phyloP scores from a whole-genome alignment of 2,888 invertebrate species.

The Timandra comae region DNA sequence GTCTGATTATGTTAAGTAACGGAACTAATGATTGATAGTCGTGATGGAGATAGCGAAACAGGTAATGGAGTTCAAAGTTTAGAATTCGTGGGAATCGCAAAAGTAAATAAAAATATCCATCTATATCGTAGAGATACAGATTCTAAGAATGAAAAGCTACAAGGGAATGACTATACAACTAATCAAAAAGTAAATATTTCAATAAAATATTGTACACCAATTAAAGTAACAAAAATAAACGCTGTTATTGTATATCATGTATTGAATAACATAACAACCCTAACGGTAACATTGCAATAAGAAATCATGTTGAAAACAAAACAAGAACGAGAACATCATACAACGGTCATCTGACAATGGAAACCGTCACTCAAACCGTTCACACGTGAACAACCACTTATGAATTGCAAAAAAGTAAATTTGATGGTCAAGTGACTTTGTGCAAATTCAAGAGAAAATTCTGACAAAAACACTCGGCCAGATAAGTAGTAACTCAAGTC shows the following conservation, averaged over 20 bases:
- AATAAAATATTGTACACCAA: too few relatives aligned
- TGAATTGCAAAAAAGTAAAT: slow-evolving; percentile 47
- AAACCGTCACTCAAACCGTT: slow-evolving; percentile 55
- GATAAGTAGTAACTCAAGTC: slow-evolving; percentile 47
- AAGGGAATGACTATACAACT: too few relatives aligned
- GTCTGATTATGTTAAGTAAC: too few relatives aligned
- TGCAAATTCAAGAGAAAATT: slow-evolving; percentile 22
- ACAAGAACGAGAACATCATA: slow-evolving; percentile 34
- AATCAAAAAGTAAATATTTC: too few relatives aligned
- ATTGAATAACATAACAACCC: slow-evolving; percentile 9
- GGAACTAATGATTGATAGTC: slow-evolving; percentile 11
- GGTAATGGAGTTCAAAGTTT: background rate
- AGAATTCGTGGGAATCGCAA: background rate
- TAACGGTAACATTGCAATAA: slow-evolving; percentile 16
- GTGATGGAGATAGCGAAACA: background rate
- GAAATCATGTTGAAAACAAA: slow-evolving; percentile 24
- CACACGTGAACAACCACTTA: slow-evolving; percentile 55
- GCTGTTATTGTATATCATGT: too few relatives aligned
- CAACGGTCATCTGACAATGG: slow-evolving; percentile 46
- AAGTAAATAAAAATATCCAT: too few relatives aligned
- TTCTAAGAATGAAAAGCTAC: too few relatives aligned
- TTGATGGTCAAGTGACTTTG: slow-evolving; percentile 39
- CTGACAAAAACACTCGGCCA: slow-evolving; percentile 26
- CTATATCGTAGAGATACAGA: too few relatives aligned
- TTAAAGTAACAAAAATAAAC: too few relatives aligned